Evolutionary conservation across 2,113 vertebrate species (phyloP).

Genomic region (Rhipidura dahli): DNA sequence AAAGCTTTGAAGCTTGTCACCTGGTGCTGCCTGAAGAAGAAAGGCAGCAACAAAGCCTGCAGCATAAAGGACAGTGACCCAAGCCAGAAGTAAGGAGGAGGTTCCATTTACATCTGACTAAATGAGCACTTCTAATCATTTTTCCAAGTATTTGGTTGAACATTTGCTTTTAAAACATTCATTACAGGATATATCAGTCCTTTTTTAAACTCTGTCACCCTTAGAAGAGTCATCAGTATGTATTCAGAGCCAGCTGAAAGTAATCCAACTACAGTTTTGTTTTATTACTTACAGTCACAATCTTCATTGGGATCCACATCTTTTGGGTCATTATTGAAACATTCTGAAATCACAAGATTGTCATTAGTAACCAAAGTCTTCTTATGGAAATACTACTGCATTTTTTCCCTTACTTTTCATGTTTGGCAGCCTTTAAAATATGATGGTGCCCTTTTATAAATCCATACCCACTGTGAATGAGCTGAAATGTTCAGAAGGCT

Average conservation of each 20-base stretch:
- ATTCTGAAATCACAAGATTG: slow-evolving; percentile 76
- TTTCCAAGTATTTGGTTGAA: not conserved
- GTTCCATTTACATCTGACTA: not conserved
- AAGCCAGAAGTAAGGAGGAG: not conserved
- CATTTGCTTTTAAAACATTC: not conserved
- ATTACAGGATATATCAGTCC: not conserved
- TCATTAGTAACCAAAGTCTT: not conserved
- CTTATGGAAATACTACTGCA: not conserved
- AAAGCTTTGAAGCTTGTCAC: not conserved
- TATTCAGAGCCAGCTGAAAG: not conserved
- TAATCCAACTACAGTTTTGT: not conserved
- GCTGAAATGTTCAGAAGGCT: not conserved
- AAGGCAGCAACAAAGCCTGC: not conserved
- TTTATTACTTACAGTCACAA: slow-evolving; percentile 81
- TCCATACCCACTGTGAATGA: not conserved
- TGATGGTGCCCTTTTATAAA: not conserved
- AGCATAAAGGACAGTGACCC: not conserved
- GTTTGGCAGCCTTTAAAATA: not conserved
- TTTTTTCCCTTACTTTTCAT: not conserved
- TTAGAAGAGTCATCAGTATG: not conserved
- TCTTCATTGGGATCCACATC: slow-evolving; percentile 79
- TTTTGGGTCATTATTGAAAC: slow-evolving; percentile 85
- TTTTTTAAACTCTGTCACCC: not conserved
- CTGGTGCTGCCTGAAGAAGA: not conserved
- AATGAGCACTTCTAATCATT: not conserved